phyloP scores from a whole-genome alignment of 2,888 invertebrate species.

The Macroteleia sp. region DNA sequence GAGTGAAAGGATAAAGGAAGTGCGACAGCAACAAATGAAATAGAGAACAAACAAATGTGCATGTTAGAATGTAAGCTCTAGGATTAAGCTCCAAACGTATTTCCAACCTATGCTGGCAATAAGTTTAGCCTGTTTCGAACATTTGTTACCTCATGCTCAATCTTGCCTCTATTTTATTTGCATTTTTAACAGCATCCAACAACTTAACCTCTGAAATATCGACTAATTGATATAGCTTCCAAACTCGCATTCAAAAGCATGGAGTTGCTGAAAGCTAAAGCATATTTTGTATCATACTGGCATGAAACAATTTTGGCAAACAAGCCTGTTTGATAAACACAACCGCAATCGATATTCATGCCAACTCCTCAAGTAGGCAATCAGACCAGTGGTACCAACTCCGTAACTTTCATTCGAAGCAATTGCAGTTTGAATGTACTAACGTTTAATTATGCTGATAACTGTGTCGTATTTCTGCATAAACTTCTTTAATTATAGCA shows the following conservation, averaged over 20 bases:
- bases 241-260: background rate
- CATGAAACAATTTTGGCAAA: conserved; percentile 32
- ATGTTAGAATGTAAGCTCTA: no score
- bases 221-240: conserved; percentile 23
- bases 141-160: no score
- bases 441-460: conserved; percentile 55
- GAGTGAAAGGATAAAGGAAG: no score
- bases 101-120: no score
- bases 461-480: conserved; percentile 43
- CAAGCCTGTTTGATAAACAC: conserved; percentile 36
- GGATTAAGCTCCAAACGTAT: no score
- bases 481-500: conserved; percentile 50
- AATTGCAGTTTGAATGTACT: conserved; percentile 34
- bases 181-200: no score
- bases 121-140: no score
- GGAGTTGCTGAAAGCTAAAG: conserved; percentile 1
- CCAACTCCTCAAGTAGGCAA: conserved; percentile 44
- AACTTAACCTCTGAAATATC: no score
- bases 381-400: conserved; percentile 38
- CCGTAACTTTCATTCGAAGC: conserved; percentile 40
- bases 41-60: no score
- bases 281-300: conserved; percentile 16
- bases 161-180: no score
- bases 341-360: conserved; percentile 35
- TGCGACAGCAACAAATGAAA: no score